Evolutionary conservation across 1,140 invertebrate genomes (phyloP), one percentile per base, ranked within the genome.

Genomic region (Aricia agestis): DNA sequence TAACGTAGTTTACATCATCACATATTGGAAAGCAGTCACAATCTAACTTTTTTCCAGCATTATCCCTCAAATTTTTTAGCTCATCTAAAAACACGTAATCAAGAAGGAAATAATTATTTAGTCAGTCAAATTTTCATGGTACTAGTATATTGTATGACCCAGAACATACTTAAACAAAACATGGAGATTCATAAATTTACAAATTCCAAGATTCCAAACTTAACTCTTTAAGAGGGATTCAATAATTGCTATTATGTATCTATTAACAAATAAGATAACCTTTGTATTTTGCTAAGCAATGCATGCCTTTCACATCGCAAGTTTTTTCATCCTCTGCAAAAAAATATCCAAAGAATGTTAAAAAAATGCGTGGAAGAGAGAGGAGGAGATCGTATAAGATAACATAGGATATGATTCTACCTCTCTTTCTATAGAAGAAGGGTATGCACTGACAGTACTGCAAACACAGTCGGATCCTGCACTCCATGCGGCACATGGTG

Each of bases 401-500:
- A 6, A 7, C 36, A n/a, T n/a, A n/a, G 2, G 32, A 32, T 9
- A 17, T 19, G 6, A 11, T 73, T 81, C 81, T 79, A 93, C 93
- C 87, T 68, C 92, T 82, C 57, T 72, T 83, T 73, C 92, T 90
- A 69, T 94, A 94, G 74, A 95, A 95, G 82, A 95, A 93, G 0
- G 95, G 94, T 32, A 95, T 83, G 80, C 95, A 95, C 0, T 92
- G 85, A 77, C 95, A 95, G 25, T 94, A 90, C 70, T 92, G 83
- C 9, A 93, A 75, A 42, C 93, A 92, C 0, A 95, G 86, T 36
- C 90, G 83, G 73, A 94, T 91, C 13, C 95, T 90, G 68, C 95
- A 95, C 75, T 95, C 94, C 82, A 94, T 94, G 3, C 94, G 86
- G 74, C 95, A 95, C 71, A 95, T 82, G 0, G 93, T 94, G 74